Percentiles rank a stretch among this genome's conserved stretches.
Evolutionary conservation across 2,797 vertebrate species (phyloP).

Genomic region (Gymnoscopelus microlampas): DNA sequence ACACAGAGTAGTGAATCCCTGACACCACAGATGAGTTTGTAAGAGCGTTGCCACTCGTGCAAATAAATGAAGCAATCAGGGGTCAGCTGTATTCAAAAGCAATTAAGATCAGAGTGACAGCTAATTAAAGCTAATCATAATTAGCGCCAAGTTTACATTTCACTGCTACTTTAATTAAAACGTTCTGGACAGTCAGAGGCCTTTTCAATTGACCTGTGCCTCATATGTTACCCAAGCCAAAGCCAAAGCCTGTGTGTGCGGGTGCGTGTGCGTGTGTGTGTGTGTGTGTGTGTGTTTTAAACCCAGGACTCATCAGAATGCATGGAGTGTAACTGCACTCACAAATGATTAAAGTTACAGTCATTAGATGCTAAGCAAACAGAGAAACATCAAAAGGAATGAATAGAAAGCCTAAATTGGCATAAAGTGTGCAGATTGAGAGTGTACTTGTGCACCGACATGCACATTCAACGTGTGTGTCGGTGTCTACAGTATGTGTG

Average conservation of each 20-base stretch:
- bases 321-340: slow-evolving; percentile 49
- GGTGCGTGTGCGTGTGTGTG: slow-evolving; percentile 14
- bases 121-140: slow-evolving; percentile 85
- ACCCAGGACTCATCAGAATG: slow-evolving; percentile 65
- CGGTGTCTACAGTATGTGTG: neutral
- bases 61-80: slow-evolving; percentile 49
- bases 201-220: slow-evolving; percentile 73
- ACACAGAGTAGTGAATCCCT: neutral
- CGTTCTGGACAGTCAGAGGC: slow-evolving; percentile 68
- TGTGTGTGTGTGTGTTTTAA: slow-evolving; percentile 41
- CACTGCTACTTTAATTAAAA: slow-evolving; percentile 82
- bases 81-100: slow-evolving; percentile 77
- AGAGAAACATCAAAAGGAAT: slow-evolving; percentile 33
- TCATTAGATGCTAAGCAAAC: slow-evolving; percentile 60
- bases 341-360: slow-evolving; percentile 68
- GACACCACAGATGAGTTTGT: slow-evolving; percentile 2
- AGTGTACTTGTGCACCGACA: no score
- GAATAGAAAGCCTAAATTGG: slow-evolving; percentile 1
- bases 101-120: slow-evolving; percentile 81
- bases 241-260: slow-evolving; percentile 27
- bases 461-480: neutral
- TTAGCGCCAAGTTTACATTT: slow-evolving; percentile 81
- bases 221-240: slow-evolving; percentile 53
- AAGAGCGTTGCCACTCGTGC: slow-evolving; percentile 7
- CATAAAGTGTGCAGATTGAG: no score